Percentiles rank a stretch among this genome's conserved stretches.
phyloP scores from a whole-genome alignment of 1,140 invertebrate species.

The Drosophila ohnishii region DNA sequence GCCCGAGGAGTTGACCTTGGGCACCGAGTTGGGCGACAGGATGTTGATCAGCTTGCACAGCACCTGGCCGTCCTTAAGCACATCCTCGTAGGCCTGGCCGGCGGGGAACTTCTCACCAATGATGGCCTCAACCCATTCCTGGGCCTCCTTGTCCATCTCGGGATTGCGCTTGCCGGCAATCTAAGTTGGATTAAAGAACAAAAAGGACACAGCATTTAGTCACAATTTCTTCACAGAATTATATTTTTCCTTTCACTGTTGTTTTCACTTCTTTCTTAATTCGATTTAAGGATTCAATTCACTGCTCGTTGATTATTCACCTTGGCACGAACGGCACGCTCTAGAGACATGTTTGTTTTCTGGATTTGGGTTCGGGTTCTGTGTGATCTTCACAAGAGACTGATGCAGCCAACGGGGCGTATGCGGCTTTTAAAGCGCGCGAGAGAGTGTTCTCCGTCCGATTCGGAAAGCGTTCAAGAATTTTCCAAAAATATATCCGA shows the following conservation, averaged over 20 bases:
- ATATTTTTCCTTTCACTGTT: slow-evolving; percentile 21
- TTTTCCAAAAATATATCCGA: slow-evolving; percentile 83
- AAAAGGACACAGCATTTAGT: slow-evolving; percentile 18
- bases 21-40: slow-evolving; percentile 90
- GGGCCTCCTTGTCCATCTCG: slow-evolving; percentile 93
- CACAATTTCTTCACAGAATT: neutral
- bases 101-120: slow-evolving; percentile 93
- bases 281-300: slow-evolving; percentile 21
- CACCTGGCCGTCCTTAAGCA: slow-evolving; percentile 93
- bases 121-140: slow-evolving; percentile 95
- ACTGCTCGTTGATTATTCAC: slow-evolving; percentile 80
- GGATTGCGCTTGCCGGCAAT: slow-evolving; percentile 94
- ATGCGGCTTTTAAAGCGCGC: slow-evolving; percentile 77
- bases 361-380: slow-evolving; percentile 47
- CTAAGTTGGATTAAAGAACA: slow-evolving; percentile 83
- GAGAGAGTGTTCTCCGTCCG: slow-evolving; percentile 43
- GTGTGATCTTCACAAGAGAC: slow-evolving; percentile 77
- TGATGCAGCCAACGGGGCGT: slow-evolving; percentile 71
- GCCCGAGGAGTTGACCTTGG: slow-evolving; percentile 94
- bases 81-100: slow-evolving; percentile 90
- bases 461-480: slow-evolving; percentile 60
- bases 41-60: slow-evolving; percentile 96
- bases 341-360: slow-evolving; percentile 86
- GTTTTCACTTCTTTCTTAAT: neutral
- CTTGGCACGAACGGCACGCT: slow-evolving; percentile 87